Conservation (phyloP, 92 coral and sea anemone species). For the Scolanthus callimorphus region DNA sequence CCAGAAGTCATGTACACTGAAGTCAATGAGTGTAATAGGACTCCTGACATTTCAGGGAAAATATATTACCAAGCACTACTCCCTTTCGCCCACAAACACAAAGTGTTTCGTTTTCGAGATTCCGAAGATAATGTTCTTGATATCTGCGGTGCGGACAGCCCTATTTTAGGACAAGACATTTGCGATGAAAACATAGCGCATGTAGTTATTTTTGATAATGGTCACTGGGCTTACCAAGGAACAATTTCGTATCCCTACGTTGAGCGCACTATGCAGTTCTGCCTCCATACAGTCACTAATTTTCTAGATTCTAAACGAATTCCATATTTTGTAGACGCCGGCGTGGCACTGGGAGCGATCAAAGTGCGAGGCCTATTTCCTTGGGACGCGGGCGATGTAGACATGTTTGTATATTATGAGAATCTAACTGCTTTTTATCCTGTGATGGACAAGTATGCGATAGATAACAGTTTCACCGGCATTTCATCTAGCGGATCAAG, state of each 20-base stretch:
- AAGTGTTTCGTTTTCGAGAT: slow-evolving; percentile 35
- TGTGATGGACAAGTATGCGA: no score
- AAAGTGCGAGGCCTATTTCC: slow-evolving; percentile 51
- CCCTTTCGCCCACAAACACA: slow-evolving; percentile 59
- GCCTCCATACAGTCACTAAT: slow-evolving; percentile 11
- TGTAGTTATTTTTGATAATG: slow-evolving; percentile 10
- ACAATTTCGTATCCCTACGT: slow-evolving; percentile 60
- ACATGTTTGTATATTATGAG: slow-evolving; percentile 12
- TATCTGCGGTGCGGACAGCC: slow-evolving; percentile 39
- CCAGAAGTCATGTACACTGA: slow-evolving; percentile 40
- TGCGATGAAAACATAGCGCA: slow-evolving; percentile 28
- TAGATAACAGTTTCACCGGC: no score
- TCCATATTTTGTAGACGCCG: slow-evolving; percentile 24
- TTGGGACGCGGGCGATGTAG: slow-evolving; percentile 72
- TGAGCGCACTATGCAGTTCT: slow-evolving; percentile 15
- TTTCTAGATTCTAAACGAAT: slow-evolving; percentile 22
- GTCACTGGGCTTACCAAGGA: slow-evolving; percentile 44
- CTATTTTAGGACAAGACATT: slow-evolving; percentile 43
- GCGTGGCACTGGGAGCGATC: slow-evolving; percentile 47
- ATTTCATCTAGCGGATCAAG: no score
- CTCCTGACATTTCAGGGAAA: neutral
- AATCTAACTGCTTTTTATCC: no score
- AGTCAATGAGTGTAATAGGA: neutral
- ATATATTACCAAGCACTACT: slow-evolving; percentile 15
- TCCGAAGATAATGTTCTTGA: slow-evolving; percentile 36